These are phyloP conservation scores for Drosophila paranaensis DNA, from an alignment of 2,888 invertebrate genomes.

Conservation along the genomic window DNA sequence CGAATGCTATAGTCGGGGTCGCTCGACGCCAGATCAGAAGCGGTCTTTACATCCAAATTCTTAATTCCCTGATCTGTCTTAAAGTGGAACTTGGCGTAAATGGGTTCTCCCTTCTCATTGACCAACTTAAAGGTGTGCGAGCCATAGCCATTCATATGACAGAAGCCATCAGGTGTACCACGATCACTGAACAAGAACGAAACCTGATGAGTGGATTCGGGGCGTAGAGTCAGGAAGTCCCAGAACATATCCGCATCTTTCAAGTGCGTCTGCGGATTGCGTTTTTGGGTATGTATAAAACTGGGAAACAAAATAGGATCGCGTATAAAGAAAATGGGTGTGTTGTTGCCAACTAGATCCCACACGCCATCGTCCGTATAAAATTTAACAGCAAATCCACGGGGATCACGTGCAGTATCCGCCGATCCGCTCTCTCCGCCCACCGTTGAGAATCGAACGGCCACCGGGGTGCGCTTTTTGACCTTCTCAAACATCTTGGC, in stretches of 20 bases:
- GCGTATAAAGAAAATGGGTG: constrained; percentile 96
- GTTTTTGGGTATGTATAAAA: constrained; percentile 98
- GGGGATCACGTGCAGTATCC: constrained; percentile 95
- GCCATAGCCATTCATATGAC: constrained; percentile 98
- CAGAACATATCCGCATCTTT: constrained; percentile 98
- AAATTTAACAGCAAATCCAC: constrained; percentile 97
- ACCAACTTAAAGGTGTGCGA: constrained; percentile 97
- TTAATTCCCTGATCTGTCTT: constrained; percentile 97
- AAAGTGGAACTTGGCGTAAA: constrained; percentile 97
- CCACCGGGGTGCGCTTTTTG: constrained; percentile 92
- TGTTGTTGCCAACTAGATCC: constrained; percentile 97
- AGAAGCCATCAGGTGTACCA: constrained; percentile 96
- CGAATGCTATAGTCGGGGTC: constrained; percentile 96
- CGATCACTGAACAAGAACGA: constrained; percentile 95
- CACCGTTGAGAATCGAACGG: constrained; percentile 93
- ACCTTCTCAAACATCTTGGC: constrained; percentile 92
- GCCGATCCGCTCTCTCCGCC: constrained; percentile 96
- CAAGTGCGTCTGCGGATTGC: constrained; percentile 96
- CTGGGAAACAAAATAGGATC: constrained; percentile 97
- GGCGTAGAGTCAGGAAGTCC: constrained; percentile 96
- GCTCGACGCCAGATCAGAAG: constrained; percentile 86
- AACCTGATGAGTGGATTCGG: constrained; percentile 94
- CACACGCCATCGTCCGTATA: constrained; percentile 97
- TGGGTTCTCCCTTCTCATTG: constrained; percentile 90
- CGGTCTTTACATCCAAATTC: constrained; percentile 88